phyloP scores from a whole-genome alignment of 1,140 invertebrate species.

The Zaprionus capensis region DNA sequence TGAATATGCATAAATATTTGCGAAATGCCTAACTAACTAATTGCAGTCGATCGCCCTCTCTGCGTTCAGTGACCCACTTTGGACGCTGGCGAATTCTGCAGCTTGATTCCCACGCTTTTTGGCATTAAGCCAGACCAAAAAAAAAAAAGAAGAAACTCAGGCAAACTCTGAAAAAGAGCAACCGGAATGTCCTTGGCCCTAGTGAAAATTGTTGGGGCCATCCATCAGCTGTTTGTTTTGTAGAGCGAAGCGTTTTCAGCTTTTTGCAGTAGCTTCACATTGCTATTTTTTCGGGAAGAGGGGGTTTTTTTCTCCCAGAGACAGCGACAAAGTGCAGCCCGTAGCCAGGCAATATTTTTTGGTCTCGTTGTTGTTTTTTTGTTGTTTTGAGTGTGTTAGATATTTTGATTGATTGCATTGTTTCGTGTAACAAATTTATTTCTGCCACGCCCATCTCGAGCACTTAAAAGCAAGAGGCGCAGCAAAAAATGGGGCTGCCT shows the following conservation, averaged over 20 bases:
- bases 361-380: not conserved
- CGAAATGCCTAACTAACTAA: conserved; percentile 40
- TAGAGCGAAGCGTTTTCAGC: conserved; percentile 46
- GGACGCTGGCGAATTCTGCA: conserved; percentile 16
- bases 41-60: not conserved
- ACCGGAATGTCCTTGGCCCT: conserved; percentile 57
- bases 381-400: conserved; percentile 35
- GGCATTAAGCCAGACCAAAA: conserved; percentile 32
- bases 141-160: conserved; percentile 4
- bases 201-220: conserved; percentile 55
- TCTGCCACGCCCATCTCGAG: conserved; percentile 41
- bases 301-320: conserved; percentile 18
- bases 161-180: conserved; percentile 19
- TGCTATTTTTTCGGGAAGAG: conserved; percentile 5
- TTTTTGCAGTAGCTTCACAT: conserved; percentile 31
- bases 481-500: conserved; percentile 21
- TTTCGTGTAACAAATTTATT: conserved; percentile 69
- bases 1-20: conserved; percentile 49
- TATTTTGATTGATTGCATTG: conserved; percentile 70
- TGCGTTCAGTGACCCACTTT: conserved; percentile 50
- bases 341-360: conserved; percentile 32
- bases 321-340: conserved; percentile 56
- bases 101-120: conserved; percentile 39
- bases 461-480: conserved; percentile 36
- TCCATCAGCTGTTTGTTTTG: conserved; percentile 60